phyloP scores from a whole-genome alignment of 2,797 vertebrate genomes.

The Glyptemys insculpta region DNA sequence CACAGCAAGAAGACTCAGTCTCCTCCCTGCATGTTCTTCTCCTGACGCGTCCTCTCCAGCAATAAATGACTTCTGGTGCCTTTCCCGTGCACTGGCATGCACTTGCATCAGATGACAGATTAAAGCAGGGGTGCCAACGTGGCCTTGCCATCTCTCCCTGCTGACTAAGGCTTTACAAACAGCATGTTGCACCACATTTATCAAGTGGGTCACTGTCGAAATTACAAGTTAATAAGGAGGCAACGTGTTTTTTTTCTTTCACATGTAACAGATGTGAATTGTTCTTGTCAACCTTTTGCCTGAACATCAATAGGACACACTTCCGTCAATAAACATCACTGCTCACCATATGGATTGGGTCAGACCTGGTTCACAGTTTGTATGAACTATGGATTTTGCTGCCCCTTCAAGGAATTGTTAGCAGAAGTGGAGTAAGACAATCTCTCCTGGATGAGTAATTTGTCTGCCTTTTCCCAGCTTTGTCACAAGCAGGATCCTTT shows the following conservation, averaged over 20 bases:
- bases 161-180: conserved; percentile 17
- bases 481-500: not conserved
- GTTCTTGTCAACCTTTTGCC: not conserved
- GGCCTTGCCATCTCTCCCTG: conserved; percentile 2
- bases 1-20: not conserved
- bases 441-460: not conserved
- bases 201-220: not conserved
- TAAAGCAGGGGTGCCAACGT: not conserved
- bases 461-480: not conserved
- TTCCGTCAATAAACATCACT: not conserved
- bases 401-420: not conserved
- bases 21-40: not conserved
- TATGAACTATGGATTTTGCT: not conserved
- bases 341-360: not conserved
- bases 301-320: not conserved
- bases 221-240: not conserved
- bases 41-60: not conserved
- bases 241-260: not conserved
- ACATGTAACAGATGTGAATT: not conserved
- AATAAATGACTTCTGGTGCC: not conserved
- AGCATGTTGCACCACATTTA: not conserved
- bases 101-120: not conserved
- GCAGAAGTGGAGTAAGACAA: not conserved
- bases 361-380: not conserved
- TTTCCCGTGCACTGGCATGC: not conserved